Percentiles rank a stretch among this genome's conserved stretches.
Evolutionary conservation across 2,888 invertebrate species (phyloP).

Genomic region (Lymantria monacha): DNA sequence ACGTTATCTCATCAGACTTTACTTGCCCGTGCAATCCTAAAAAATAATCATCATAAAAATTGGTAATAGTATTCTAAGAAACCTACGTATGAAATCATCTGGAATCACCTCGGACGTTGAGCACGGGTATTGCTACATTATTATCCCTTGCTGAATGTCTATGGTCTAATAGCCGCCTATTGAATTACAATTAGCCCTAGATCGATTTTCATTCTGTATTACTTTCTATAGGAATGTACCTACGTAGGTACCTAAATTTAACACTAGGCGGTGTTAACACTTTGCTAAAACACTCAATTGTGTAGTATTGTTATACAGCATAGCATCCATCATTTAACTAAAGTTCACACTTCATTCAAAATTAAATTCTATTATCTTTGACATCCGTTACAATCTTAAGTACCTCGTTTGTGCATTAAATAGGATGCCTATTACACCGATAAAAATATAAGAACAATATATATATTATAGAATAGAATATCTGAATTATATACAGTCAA

Average conservation of each 20-base stretch:
- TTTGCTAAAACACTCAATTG: slow-evolving; percentile 10
- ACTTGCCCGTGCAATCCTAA: no score
- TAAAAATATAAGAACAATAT: not conserved
- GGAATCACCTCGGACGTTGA: no score
- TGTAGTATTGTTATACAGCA: slow-evolving; percentile 17
- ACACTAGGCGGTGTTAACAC: slow-evolving; percentile 6
- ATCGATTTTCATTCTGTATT: not conserved
- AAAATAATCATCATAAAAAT: no score
- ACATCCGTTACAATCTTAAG: slow-evolving; percentile 59
- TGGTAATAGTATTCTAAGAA: no score
- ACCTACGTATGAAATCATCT: no score
- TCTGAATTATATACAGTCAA: no score
- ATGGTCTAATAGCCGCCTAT: no score
- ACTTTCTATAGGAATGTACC: not conserved
- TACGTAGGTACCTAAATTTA: not conserved
- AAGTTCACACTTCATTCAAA: slow-evolving; percentile 43
- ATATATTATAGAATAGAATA: no score
- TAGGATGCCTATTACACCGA: slow-evolving; percentile 46
- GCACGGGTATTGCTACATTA: no score
- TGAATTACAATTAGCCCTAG: no score
- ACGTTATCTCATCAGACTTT: no score
- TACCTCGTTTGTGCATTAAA: slow-evolving; percentile 53
- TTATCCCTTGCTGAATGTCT: no score
- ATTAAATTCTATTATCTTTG: slow-evolving; percentile 52
- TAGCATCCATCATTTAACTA: slow-evolving; percentile 28